These are phyloP conservation scores for Australoheros facetus DNA, from an alignment of 2,797 vertebrate species.

Conservation along the genomic window DNA sequence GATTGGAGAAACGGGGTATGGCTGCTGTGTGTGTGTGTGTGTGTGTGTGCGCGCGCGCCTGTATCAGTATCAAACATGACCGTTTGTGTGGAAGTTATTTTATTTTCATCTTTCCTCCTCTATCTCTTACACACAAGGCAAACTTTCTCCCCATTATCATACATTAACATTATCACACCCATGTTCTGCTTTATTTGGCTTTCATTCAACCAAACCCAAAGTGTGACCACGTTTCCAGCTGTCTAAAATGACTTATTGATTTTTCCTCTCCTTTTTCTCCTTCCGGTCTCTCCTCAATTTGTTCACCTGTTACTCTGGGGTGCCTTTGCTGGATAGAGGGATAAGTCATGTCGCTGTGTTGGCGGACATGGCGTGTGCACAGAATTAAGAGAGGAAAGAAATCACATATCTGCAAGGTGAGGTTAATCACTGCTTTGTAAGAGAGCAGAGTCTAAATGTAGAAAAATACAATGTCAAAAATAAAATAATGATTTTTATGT, in stretches of 20 bases:
- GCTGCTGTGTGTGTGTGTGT: neutral
- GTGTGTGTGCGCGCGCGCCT: neutral
- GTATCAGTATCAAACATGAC: neutral
- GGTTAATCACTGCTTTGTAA: conserved; percentile 11
- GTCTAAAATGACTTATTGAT: conserved; percentile 82
- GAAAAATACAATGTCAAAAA: conserved; percentile 12
- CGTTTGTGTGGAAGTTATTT: conserved; percentile 10
- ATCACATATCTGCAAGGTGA: neutral
- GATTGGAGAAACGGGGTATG: conserved; percentile 62
- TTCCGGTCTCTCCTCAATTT: conserved; percentile 59
- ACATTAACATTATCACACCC: conserved; percentile 56
- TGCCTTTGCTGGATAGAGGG: conserved; percentile 29
- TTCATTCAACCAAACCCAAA: conserved; percentile 33
- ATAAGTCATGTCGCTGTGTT: conserved; percentile 30
- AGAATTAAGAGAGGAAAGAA: conserved; percentile 32
- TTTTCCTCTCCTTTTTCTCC: conserved; percentile 53
- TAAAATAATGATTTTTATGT: neutral
- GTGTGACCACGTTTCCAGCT: conserved; percentile 58
- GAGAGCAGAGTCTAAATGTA: conserved; percentile 21
- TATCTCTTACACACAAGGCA: conserved; percentile 20
- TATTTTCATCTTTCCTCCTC: conserved; percentile 9
- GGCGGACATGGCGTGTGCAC: conserved; percentile 19
- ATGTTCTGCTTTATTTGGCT: conserved; percentile 61
- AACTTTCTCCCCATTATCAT: conserved; percentile 50
- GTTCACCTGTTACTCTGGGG: conserved; percentile 63